Evolutionary conservation across 2,888 invertebrate species (phyloP).

Genomic region (Rapana venosa): DNA sequence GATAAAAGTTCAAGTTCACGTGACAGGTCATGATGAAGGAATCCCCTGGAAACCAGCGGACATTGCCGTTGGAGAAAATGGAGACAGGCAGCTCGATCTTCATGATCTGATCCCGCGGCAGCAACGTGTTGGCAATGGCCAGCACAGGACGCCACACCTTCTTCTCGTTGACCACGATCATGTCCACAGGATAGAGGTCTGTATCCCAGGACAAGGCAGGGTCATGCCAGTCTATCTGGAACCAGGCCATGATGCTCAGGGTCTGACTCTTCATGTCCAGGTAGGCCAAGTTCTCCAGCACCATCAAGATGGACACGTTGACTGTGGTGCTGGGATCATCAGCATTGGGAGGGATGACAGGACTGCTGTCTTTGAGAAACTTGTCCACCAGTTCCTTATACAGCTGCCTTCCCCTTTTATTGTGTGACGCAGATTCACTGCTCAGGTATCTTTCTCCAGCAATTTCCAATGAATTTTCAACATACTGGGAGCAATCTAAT

Average conservation of each 20-base stretch:
- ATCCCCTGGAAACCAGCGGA: slow-evolving; percentile 16
- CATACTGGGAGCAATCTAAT: background rate
- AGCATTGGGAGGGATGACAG: slow-evolving; percentile 2
- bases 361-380: background rate
- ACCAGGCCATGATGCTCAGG: slow-evolving; percentile 2
- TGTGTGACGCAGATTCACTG: background rate
- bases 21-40: background rate
- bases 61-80: background rate
- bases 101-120: slow-evolving; percentile 15
- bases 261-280: slow-evolving; percentile 29
- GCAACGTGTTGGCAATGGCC: slow-evolving; percentile 5
- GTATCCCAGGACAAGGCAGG: slow-evolving; percentile 14
- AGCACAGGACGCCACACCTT: slow-evolving; percentile 12
- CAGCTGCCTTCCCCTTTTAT: background rate
- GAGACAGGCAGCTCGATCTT: background rate
- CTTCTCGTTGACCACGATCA: background rate
- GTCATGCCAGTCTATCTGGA: slow-evolving; percentile 24
- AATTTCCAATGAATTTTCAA: background rate
- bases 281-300: background rate
- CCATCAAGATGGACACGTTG: background rate
- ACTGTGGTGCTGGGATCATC: background rate
- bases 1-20: background rate
- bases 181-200: slow-evolving; percentile 10
- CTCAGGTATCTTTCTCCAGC: background rate
- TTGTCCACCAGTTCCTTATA: slow-evolving; percentile 14